Conservation (phyloP, 2,888 invertebrate genomes). For the Pristionchus arcanus region DNA sequence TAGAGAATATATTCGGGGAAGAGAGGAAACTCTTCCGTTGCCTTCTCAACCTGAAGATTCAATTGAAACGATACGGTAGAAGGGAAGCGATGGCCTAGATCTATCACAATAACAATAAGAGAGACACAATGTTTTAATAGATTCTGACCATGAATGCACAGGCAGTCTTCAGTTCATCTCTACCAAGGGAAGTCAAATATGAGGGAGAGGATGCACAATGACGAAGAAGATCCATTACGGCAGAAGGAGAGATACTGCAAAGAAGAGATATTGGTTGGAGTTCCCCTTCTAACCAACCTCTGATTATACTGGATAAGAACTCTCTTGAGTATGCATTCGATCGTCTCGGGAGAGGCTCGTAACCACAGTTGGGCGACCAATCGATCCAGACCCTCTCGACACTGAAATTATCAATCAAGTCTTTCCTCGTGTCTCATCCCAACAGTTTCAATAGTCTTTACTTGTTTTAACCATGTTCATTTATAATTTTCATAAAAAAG, state of each 20-base stretch:
- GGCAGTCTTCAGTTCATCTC: conserved; percentile 5
- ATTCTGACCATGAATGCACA: conserved; percentile 37
- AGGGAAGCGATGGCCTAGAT: no score
- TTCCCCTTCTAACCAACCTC: background rate
- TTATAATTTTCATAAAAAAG: no score
- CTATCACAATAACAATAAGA: background rate
- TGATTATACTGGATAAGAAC: conserved; percentile 30
- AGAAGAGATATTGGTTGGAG: background rate
- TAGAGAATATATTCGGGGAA: background rate
- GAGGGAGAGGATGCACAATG: conserved; percentile 41
- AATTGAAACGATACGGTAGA: background rate
- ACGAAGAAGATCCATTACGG: conserved; percentile 48
- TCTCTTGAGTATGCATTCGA: conserved; percentile 30
- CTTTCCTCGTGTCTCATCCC: background rate
- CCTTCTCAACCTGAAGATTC: background rate
- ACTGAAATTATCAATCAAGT: background rate
- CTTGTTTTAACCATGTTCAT: no score
- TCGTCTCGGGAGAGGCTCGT: conserved; percentile 47
- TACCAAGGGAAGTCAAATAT: background rate
- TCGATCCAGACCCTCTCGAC: conserved; percentile 44
- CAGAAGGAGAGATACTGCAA: conserved; percentile 16
- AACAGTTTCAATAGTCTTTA: no score
- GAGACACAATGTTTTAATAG: background rate
- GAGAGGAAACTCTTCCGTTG: conserved; percentile 17
- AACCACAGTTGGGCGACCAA: conserved; percentile 49